phyloP scores from a whole-genome alignment of 2,113 vertebrate species.

The Pungitius pungitius region DNA sequence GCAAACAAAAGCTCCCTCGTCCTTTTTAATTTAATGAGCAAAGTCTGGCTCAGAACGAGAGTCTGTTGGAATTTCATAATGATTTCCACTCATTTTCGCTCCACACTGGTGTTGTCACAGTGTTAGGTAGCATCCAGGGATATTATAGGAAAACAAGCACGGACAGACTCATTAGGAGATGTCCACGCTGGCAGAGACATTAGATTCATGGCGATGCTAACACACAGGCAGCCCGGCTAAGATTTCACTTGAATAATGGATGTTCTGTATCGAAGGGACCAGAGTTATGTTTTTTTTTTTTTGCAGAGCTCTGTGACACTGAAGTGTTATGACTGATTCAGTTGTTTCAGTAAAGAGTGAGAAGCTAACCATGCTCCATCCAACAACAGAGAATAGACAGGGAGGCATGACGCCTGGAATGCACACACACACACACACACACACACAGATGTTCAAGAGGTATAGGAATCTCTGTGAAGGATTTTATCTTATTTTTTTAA shows the following conservation, averaged over 20 bases:
- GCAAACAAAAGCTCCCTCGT: conserved; percentile 70
- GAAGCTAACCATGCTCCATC: conserved; percentile 14
- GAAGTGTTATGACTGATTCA: conserved; percentile 52
- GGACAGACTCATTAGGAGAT: conserved; percentile 69
- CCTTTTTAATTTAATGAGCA: conserved; percentile 75
- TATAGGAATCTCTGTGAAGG: not conserved
- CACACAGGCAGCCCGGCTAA: conserved; percentile 31
- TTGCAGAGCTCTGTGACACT: conserved; percentile 11
- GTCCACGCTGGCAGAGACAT: conserved; percentile 47
- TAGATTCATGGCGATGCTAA: conserved; percentile 58
- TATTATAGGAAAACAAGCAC: conserved; percentile 68
- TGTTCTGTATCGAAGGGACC: conserved; percentile 30
- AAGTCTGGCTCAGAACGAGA: conserved; percentile 59
- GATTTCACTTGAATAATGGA: conserved; percentile 59
- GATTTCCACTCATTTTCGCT: conserved; percentile 44
- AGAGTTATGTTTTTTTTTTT: conserved; percentile 11
- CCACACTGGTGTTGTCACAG: conserved; percentile 70
- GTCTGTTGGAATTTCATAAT: conserved; percentile 74
- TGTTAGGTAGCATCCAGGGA: conserved; percentile 70
- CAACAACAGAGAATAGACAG: conserved; percentile 15
- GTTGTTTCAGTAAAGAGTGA: conserved; percentile 40
- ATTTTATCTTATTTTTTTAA: not conserved
- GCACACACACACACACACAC: conserved; percentile 1
- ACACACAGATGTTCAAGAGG: not conserved
- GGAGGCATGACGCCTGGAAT: conserved; percentile 10